Conservation (phyloP, 2,888 invertebrate genomes). For the Hyposoter dolosus region DNA sequence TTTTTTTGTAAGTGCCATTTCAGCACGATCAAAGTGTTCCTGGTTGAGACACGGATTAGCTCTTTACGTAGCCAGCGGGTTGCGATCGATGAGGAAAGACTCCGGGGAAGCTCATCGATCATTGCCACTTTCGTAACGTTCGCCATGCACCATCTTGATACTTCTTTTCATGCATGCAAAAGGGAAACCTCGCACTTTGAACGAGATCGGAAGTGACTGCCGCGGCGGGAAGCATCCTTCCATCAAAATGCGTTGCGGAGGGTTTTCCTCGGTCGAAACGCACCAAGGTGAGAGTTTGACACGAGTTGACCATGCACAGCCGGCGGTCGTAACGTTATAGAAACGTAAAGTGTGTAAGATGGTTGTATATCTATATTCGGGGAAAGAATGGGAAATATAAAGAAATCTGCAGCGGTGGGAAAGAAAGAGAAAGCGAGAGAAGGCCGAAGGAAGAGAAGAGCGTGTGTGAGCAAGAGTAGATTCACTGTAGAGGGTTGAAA, state of each 20-base stretch:
- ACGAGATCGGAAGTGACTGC: neutral
- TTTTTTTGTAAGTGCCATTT: constrained; percentile 11
- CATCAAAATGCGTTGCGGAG: no score
- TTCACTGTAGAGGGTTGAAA: constrained; percentile 77
- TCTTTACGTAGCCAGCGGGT: constrained; percentile 40
- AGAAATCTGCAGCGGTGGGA: constrained; percentile 48
- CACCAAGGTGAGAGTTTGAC: constrained; percentile 19
- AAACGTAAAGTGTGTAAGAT: constrained; percentile 67
- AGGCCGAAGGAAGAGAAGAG: constrained; percentile 51
- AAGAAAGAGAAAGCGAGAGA: constrained; percentile 51
- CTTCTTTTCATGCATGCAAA: neutral
- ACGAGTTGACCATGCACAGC: constrained; percentile 48
- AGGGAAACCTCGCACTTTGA: neutral
- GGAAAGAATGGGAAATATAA: constrained; percentile 56
- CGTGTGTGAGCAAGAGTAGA: constrained; percentile 67
- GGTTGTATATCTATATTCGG: constrained; percentile 57
- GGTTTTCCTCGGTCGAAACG: neutral
- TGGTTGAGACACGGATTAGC: constrained; percentile 46
- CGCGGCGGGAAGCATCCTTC: neutral
- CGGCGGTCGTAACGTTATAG: constrained; percentile 40
- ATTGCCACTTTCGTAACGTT: constrained; percentile 37
- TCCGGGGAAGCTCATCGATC: constrained; percentile 53
- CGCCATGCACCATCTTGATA: neutral
- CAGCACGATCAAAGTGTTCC: constrained; percentile 6
- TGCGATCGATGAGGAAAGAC: constrained; percentile 21